Percentiles rank a stretch among this genome's conserved stretches.
Conservation (phyloP, 1,140 invertebrate species). For the Trachymyrmex cornetzi region DNA sequence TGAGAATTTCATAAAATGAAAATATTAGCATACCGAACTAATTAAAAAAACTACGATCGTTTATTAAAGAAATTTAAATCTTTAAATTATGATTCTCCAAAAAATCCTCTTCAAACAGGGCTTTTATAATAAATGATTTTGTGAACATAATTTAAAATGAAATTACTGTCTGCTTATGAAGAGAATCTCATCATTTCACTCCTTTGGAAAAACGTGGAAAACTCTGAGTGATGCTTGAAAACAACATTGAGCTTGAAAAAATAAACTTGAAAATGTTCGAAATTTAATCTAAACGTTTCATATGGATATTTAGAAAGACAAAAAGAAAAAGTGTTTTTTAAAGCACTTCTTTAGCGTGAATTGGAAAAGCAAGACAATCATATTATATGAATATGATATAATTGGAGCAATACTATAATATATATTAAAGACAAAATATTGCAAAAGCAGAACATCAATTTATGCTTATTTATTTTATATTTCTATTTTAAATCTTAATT, state of each 20-base stretch:
- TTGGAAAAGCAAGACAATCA: neutral
- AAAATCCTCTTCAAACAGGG: neutral
- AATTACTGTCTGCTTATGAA: neutral
- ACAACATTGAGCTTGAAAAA: neutral
- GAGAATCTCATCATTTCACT: neutral
- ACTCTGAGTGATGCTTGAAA: neutral
- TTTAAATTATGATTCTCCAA: neutral
- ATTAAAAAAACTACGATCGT: neutral
- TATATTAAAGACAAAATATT: no score
- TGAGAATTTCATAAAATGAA: neutral
- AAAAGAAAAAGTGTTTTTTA: neutral
- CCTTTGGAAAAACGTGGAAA: neutral
- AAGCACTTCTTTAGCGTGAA: neutral
- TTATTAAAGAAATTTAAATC: constrained; percentile 13
- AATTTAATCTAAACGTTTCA: neutral
- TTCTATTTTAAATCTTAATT: constrained; percentile 1
- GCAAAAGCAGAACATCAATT: neutral
- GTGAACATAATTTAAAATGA: neutral
- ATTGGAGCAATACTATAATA: no score
- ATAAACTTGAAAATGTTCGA: neutral
- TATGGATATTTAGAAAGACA: neutral
- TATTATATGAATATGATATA: neutral
- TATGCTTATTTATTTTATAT: neutral
- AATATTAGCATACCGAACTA: neutral
- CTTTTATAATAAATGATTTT: neutral